Conservation (phyloP, 2,888 invertebrate genomes). For the Chrysolina americana region DNA sequence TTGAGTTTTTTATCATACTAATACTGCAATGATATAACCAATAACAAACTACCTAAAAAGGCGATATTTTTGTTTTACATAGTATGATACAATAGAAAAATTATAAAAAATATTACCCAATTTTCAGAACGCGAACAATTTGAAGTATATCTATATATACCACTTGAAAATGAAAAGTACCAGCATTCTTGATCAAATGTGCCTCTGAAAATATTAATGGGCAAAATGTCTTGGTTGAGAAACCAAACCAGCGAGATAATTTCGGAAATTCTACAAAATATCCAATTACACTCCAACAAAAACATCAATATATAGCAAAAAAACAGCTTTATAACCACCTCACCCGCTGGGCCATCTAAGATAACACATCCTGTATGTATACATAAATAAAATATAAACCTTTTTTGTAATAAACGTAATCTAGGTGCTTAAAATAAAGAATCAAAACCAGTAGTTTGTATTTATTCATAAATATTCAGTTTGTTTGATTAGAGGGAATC, state of each 20-base stretch:
- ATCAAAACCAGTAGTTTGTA: slow-evolving; percentile 11
- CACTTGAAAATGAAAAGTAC: too few species aligned
- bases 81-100: too few species aligned
- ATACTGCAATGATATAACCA: neutral
- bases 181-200: too few species aligned
- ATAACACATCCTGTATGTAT: slow-evolving; percentile 28
- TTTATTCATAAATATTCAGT: neutral
- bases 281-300: neutral
- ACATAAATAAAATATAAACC: slow-evolving; percentile 20
- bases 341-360: slow-evolving; percentile 4
- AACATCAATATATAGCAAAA: neutral
- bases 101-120: too few species aligned
- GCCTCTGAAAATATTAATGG: too few species aligned
- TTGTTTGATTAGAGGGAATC: neutral
- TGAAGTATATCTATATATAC: too few species aligned
- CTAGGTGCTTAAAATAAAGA: slow-evolving; percentile 17
- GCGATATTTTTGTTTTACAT: too few species aligned
- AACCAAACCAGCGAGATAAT: too few species aligned
- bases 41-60: neutral
- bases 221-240: too few species aligned
- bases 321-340: neutral
- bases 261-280: neutral
- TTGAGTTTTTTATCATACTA: neutral
- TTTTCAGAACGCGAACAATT: too few species aligned
- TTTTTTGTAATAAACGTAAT: slow-evolving; percentile 19